A percentile compares a stretch with the other conserved stretches of the same genome.
phyloP scores from a whole-genome alignment of 2,797 vertebrate genomes.

The Notolabrus celidotus region DNA sequence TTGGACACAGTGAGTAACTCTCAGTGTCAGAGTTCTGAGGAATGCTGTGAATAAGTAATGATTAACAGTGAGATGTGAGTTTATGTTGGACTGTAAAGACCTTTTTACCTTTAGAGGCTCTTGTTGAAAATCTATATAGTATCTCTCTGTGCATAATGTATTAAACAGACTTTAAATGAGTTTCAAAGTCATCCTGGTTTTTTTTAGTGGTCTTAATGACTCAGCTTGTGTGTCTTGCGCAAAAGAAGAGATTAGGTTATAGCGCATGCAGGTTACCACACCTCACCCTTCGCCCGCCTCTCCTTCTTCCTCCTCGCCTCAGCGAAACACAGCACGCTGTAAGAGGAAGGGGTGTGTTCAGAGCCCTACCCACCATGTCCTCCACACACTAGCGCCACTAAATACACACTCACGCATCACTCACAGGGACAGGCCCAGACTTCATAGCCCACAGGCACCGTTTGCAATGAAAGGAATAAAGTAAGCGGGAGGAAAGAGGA shows the following conservation, averaged over 20 bases:
- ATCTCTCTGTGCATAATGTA: background rate
- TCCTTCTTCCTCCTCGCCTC: conserved; percentile 36
- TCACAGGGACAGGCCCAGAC: conserved; percentile 78
- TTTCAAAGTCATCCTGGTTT: background rate
- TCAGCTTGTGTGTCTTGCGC: conserved; percentile 43
- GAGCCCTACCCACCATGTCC: conserved; percentile 71
- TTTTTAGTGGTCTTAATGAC: conserved; percentile 25
- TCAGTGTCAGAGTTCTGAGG: conserved; percentile 31
- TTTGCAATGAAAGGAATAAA: conserved; percentile 68
- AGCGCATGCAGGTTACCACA: conserved; percentile 70
- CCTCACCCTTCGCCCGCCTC: conserved; percentile 64
- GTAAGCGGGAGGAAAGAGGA: conserved; percentile 47
- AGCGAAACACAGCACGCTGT: conserved; percentile 37
- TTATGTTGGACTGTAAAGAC: conserved; percentile 4
- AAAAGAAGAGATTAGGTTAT: conserved; percentile 45
- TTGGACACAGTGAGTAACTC: conserved; percentile 44
- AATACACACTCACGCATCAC: conserved; percentile 72
- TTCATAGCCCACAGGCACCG: conserved; percentile 80
- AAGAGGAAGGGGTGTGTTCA: conserved; percentile 73
- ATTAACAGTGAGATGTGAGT: conserved; percentile 48
- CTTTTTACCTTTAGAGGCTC: background rate
- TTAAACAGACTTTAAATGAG: background rate
- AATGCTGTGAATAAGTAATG: conserved; percentile 64
- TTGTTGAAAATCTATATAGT: background rate
- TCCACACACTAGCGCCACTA: conserved; percentile 59